Percentiles rank a stretch among this genome's conserved stretches.
These are phyloP conservation scores for Julus scandinavius DNA, from an alignment of 2,888 invertebrate genomes.

Conservation along the genomic window DNA sequence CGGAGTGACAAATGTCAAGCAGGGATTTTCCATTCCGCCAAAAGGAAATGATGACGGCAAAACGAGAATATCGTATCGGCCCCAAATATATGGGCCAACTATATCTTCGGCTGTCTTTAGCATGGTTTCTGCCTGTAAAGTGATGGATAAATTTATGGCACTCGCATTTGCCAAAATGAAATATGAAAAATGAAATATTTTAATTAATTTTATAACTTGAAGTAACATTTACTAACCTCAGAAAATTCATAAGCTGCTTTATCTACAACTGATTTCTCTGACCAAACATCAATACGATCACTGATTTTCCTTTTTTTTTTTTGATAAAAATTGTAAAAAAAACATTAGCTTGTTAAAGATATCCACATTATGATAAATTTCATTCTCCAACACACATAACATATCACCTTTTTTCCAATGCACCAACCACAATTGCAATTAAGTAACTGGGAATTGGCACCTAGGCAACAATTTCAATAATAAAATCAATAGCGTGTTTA, in stretches of 20 bases:
- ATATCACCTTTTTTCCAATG: constrained; percentile 71
- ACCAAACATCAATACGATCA: constrained; percentile 87
- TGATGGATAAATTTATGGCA: not conserved
- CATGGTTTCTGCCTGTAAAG: constrained; percentile 77
- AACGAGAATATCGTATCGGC: constrained; percentile 85
- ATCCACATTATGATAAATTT: too few species aligned
- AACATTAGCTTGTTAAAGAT: not conserved
- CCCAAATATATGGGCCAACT: constrained; percentile 92
- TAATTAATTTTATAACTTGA: not conserved
- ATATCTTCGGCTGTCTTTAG: constrained; percentile 82
- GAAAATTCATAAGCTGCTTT: constrained; percentile 88
- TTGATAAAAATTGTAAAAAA: constrained; percentile 62
- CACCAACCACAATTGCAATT: constrained; percentile 88
- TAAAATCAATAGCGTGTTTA: not conserved
- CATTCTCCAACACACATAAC: constrained; percentile 40
- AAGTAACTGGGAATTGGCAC: constrained; percentile 90
- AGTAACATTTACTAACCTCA: constrained; percentile 67
- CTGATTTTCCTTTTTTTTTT: constrained; percentile 73
- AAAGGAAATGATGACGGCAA: constrained; percentile 94
- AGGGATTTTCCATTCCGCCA: constrained; percentile 98
- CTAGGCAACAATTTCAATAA: constrained; percentile 69
- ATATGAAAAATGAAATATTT: too few species aligned
- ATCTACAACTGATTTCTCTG: constrained; percentile 85
- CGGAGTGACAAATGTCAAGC: constrained; percentile 94
- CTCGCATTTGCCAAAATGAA: not conserved